Evolutionary conservation across 2,113 vertebrate genomes (phyloP).

Genomic region (Tapirus terrestris): DNA sequence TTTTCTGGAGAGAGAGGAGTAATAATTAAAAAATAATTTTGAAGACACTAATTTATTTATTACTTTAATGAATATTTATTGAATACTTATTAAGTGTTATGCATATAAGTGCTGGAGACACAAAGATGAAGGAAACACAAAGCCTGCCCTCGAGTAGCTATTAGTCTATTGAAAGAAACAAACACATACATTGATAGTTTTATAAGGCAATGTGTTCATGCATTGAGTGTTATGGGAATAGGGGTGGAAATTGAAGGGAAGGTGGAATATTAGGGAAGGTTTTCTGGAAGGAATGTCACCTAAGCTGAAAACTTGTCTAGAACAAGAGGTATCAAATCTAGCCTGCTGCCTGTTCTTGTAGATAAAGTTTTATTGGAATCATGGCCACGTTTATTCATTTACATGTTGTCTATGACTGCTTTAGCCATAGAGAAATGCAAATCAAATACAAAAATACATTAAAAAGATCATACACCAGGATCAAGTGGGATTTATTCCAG

Average conservation of each 20-base stretch:
- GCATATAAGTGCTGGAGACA: neutral
- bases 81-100: neutral
- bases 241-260: neutral
- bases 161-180: neutral
- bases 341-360: neutral
- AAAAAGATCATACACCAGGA: no score
- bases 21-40: constrained; percentile 26
- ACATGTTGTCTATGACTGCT: neutral
- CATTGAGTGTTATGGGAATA: neutral
- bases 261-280: neutral
- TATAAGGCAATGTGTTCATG: neutral
- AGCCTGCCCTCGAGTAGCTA: neutral
- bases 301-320: neutral
- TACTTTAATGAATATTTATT: neutral
- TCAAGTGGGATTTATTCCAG: no score
- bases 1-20: neutral
- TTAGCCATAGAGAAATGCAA: neutral
- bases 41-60: neutral
- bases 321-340: neutral
- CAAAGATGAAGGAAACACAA: neutral
- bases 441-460: no score
- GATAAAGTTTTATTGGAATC: neutral
- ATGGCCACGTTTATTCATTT: neutral
- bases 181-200: neutral
- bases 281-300: neutral